These are phyloP conservation scores for Benitochromis conjunctus DNA, from an alignment of 2,113 vertebrate genomes.

Conservation along the genomic window DNA sequence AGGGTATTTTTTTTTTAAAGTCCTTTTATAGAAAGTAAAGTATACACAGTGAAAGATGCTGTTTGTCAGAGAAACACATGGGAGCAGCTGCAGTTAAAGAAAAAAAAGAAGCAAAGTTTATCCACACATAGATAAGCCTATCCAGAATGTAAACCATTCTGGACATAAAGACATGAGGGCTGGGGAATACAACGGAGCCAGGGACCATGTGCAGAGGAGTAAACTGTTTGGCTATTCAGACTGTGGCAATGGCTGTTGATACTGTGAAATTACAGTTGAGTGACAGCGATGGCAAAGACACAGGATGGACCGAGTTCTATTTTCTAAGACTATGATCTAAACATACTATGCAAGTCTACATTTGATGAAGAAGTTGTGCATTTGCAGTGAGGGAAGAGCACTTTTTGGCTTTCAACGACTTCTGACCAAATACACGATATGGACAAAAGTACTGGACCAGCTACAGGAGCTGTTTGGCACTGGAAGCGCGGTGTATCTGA, in stretches of 20 bases:
- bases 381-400: neutral
- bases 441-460: neutral
- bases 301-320: neutral
- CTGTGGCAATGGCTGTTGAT: neutral
- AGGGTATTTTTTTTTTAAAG: constrained; percentile 1
- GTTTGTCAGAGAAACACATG: neutral
- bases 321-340: neutral
- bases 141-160: neutral
- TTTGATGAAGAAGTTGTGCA: neutral
- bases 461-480: neutral
- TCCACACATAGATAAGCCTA: neutral
- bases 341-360: neutral
- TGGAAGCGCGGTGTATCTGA: neutral
- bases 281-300: neutral
- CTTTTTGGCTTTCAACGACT: neutral
- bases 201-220: neutral
- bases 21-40: neutral
- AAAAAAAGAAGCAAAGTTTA: neutral
- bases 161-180: neutral
- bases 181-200: neutral
- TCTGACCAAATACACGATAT: neutral
- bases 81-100: neutral
- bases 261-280: constrained; percentile 3
- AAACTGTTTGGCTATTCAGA: neutral
- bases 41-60: neutral